These are phyloP conservation scores for Lottia gigantea DNA, from an alignment of 2,888 invertebrate genomes.

Conservation along the genomic window DNA sequence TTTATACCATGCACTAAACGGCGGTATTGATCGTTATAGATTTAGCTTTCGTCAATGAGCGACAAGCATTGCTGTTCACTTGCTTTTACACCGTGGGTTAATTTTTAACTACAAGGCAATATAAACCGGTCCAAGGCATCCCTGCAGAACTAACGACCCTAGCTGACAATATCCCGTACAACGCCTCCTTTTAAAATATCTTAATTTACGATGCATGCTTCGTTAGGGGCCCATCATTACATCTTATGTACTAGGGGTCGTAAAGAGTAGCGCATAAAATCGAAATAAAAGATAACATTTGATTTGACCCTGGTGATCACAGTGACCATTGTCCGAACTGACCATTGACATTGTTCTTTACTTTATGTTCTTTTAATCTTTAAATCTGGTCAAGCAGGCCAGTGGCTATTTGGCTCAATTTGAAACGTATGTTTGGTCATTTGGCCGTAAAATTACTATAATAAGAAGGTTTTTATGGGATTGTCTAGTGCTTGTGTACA, in stretches of 20 bases:
- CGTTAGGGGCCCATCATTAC: neutral
- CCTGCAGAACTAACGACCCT: constrained; percentile 8
- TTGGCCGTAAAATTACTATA: neutral
- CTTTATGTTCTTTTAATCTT: constrained; percentile 3
- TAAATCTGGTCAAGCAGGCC: constrained; percentile 7
- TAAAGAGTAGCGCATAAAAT: constrained; percentile 5
- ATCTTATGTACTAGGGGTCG: neutral
- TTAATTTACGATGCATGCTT: constrained; percentile 7
- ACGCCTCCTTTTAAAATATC: neutral
- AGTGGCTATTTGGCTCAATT: neutral
- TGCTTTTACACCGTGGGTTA: neutral
- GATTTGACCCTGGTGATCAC: neutral
- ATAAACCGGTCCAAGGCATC: neutral
- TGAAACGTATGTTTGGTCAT: neutral
- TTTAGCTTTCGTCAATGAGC: too few relatives aligned
- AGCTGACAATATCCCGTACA: neutral
- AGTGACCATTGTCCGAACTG: neutral
- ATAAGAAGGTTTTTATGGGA: too few relatives aligned
- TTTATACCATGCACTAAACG: too few relatives aligned
- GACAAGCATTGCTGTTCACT: too few relatives aligned
- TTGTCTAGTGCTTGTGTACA: too few relatives aligned
- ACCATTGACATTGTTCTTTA: neutral
- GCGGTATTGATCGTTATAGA: too few relatives aligned
- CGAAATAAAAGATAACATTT: neutral
- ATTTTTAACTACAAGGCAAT: neutral